phyloP scores from a whole-genome alignment of 2,888 invertebrate species.

The Dolomedes plantarius region DNA sequence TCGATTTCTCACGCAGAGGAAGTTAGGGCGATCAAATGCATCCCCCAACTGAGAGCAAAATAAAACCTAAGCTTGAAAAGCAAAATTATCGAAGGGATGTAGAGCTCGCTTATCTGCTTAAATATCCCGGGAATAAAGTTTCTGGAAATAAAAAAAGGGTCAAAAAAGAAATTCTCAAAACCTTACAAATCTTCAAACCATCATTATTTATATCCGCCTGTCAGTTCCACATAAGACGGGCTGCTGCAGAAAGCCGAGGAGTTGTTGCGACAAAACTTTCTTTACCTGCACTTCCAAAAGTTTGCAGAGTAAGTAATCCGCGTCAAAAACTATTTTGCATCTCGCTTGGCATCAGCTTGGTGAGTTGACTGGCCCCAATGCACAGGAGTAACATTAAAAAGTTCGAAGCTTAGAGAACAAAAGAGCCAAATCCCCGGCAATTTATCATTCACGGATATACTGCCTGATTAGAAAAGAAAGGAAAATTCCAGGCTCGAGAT shows the following conservation, averaged over 20 bases:
- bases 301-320: background rate
- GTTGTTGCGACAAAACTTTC: background rate
- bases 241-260: background rate
- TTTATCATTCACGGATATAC: background rate
- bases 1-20: no score
- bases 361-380: no score
- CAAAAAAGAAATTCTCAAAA: no score
- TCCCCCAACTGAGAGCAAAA: no score
- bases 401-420: background rate
- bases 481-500: background rate
- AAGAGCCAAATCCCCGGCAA: background rate
- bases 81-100: no score
- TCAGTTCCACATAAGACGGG: background rate
- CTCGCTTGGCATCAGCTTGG: background rate
- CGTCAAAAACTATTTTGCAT: constrained; percentile 3
- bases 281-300: background rate
- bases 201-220: background rate
- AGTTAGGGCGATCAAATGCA: no score
- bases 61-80: no score
- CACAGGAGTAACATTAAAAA: constrained; percentile 3
- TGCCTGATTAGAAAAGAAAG: background rate
- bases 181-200: background rate
- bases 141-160: no score
- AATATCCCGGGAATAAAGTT: no score
- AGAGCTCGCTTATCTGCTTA: no score